Evolutionary conservation across 2,888 invertebrate species (phyloP).

Genomic region (Macropis europaea): DNA sequence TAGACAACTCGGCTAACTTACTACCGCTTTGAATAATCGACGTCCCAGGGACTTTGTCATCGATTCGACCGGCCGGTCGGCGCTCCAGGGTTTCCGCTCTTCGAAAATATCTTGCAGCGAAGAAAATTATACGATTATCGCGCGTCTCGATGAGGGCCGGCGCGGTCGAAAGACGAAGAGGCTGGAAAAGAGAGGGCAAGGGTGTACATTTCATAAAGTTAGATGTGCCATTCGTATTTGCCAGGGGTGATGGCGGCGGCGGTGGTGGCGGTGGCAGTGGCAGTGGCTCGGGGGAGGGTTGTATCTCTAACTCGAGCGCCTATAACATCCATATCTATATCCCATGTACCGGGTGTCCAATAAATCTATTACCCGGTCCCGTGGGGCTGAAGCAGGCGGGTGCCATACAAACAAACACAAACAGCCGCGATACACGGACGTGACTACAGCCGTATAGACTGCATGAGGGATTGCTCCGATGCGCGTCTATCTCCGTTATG

Average conservation of each 20-base stretch:
- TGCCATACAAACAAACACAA: conserved; percentile 51
- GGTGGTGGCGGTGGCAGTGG: conserved; percentile 34
- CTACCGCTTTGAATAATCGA: no score
- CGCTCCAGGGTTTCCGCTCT: no score
- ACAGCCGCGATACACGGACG: conserved; percentile 17
- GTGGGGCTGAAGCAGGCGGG: conserved; percentile 65
- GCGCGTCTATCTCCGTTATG: conserved; percentile 75
- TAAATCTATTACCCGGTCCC: conserved; percentile 79
- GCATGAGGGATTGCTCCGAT: conserved; percentile 62
- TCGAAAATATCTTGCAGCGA: no score
- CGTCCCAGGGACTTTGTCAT: no score
- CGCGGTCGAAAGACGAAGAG: background rate
- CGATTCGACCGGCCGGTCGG: no score
- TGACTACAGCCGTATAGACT: conserved; percentile 28
- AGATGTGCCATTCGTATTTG: conserved; percentile 69
- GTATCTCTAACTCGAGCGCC: conserved; percentile 70
- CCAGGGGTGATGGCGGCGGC: conserved; percentile 45
- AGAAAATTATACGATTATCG: no score
- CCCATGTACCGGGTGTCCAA: conserved; percentile 76
- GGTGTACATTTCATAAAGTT: conserved; percentile 66
- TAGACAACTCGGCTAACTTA: no score
- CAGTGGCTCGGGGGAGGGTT: conserved; percentile 60
- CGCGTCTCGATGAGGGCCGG: background rate
- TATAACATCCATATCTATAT: conserved; percentile 74
- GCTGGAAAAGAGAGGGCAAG: conserved; percentile 8